Evolutionary conservation across 2,113 vertebrate species (phyloP), one percentile per base, ranked within the genome.

Genomic region (Beaufortia kweichowensis): DNA sequence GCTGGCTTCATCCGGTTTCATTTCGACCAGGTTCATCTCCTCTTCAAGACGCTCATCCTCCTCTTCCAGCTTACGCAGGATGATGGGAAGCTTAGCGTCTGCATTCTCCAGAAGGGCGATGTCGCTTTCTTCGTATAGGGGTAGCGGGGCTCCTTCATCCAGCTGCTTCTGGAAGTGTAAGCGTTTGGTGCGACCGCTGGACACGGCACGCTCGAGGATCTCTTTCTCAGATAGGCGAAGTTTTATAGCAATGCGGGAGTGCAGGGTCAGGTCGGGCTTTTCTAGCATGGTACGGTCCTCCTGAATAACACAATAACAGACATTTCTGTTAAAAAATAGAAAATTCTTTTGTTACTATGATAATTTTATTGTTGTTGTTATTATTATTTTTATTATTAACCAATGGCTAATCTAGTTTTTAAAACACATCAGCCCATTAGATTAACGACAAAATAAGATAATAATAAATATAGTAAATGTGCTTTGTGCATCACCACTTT

Each of bases 191-290:
- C 90, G 89, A 0, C 96, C 95, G 0, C 92, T 94, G 83, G 89
- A 89, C 0, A 93, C 92, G 0, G 92, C 94, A 43, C 92, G 94
- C 84, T 97, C 94, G 80, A 99, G 88, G 83, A 99, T 98, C 90
- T 95, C 94, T 83, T 98, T 98, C 73, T 99, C 97, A 0, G 96
- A 96, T n/a, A 95, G 84, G 7, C 96, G 94, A 65, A 99, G 83
- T 82, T 96, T 96, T 84, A 98, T 74, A 21, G 94, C 94, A 89
- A 95, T 91, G 10, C 86, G 80, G 0, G 94, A 92, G 11, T 95
- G 95, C 3, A 90, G 82, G 0, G 94, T 93, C 5, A 98, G 91
- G 64, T 92, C 92, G 0, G 87, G 90, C 63, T 90, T 93, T 85
- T 95, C 92, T 85, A 99, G 79, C 81, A 94, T 86, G 14, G 88